A percentile compares a stretch with the other conserved stretches of the same genome.
phyloP scores from a whole-genome alignment of 2,113 vertebrate genomes.

The Romanogobio albipinnatus region DNA sequence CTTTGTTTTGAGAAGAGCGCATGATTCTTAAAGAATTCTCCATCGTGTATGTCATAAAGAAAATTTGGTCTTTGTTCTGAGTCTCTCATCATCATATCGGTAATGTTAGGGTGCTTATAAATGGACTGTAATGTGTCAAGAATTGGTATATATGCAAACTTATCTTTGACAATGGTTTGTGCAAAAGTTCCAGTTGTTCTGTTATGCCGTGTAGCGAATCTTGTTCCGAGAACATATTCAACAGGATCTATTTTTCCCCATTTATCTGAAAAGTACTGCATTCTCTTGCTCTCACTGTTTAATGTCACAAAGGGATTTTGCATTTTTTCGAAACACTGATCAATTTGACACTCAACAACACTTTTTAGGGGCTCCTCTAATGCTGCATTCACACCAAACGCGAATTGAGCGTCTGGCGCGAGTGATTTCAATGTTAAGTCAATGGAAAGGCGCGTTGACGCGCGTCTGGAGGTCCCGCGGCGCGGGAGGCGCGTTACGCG shows the following conservation, averaged over 20 bases:
- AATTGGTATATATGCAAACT: conserved; percentile 46
- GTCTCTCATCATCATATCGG: conserved; percentile 36
- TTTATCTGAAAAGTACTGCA: conserved; percentile 46
- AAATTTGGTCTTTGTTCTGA: conserved; percentile 11
- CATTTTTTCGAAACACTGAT: conserved; percentile 37
- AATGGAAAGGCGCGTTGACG: no score
- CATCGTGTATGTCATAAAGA: conserved; percentile 43
- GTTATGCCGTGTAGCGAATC: conserved; percentile 47
- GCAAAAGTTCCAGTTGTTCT: conserved; percentile 43
- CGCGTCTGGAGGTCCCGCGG: no score
- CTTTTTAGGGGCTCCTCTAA: conserved; percentile 8
- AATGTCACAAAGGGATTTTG: conserved; percentile 29
- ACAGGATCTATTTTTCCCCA: conserved; percentile 48
- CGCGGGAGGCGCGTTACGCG: no score
- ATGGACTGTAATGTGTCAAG: conserved; percentile 38
- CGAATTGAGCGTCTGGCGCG: no score
- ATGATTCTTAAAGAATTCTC: conserved; percentile 45
- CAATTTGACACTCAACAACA: conserved; percentile 29
- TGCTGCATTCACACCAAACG: no score
- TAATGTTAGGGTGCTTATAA: conserved; percentile 32
- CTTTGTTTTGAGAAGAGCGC: conserved; percentile 45
- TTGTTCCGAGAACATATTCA: conserved; percentile 54
- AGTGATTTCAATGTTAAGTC: no score
- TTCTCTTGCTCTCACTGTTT: conserved; percentile 55
- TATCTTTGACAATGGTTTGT: conserved; percentile 25